Evolutionary conservation across 2,797 vertebrate genomes (phyloP), one percentile per base, ranked within the genome.

Genomic region (Arrhamphus sclerolepis): DNA sequence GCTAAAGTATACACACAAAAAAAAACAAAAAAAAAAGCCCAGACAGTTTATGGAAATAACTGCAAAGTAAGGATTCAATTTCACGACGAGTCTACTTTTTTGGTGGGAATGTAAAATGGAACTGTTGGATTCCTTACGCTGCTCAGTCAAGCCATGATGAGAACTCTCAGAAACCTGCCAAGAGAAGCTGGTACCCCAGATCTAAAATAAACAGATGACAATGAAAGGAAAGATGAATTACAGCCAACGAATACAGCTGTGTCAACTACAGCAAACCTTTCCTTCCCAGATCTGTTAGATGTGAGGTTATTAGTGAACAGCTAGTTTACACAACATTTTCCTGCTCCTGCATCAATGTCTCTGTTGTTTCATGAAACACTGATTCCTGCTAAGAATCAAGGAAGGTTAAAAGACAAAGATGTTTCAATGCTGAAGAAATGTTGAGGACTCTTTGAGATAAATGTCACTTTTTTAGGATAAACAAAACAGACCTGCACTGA

Each of bases 201-300:
- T 16, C 26, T 40, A 34, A 53, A 72, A 46, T 18, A 47, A 49
- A 52, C 58, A 76, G 54, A 72, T 61, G 47, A 82, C 83, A 72
- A 76, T 87, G 67, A 72, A 19, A 80, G 80, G 86, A 87, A 87
- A 65, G 16, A 71, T 54, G 59, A 19, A 9, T 18, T 50, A 59
- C 69, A 39, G 8, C 60, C 34, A 46, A 38, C 72, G 54, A 62
- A 56, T 5, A 52, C 58, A 61, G 42, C 50, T 24, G 20, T 7
- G 1, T 11, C 22, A 38, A 29, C 58, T n/a, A 28, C 6, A 58
- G 46, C 55, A 66, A 75, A 14, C 22, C 7, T 42, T 71, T 46
- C 7, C 21, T 55, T 31, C 64, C 44, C 0, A 1, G 42, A 39
- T 41, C 18, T 0, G 18, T 73, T 69, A 72, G 50, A 73, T 58